Conservation (phyloP, 92 coral and sea anemone genomes). For the Parazoanthus atlanticus region DNA sequence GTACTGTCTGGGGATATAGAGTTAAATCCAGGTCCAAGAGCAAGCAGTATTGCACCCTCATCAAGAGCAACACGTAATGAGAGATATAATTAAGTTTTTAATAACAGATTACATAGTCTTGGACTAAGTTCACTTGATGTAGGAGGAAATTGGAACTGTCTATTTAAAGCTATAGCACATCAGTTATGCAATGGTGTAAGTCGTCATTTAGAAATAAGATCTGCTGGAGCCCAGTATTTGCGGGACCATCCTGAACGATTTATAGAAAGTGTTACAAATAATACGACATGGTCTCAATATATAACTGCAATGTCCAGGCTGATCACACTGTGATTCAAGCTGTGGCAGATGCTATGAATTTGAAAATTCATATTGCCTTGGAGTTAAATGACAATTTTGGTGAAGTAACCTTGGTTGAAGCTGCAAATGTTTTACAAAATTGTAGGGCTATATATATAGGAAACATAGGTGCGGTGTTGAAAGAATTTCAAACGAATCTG, state of each 20-base stretch:
- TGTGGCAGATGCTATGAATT: constrained; percentile 1
- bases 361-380: constrained; percentile 36
- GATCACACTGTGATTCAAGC: not conserved
- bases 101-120: constrained; percentile 7
- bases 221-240: constrained; percentile 8
- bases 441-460: constrained; percentile 45
- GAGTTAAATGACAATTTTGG: constrained; percentile 17
- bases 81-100: not conserved
- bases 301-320: not conserved
- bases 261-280: constrained; percentile 5
- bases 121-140: constrained; percentile 47
- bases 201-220: constrained; percentile 8
- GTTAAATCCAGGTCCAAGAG: no score
- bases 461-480: constrained; percentile 47
- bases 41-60: no score
- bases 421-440: constrained; percentile 24
- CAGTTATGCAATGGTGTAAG: constrained; percentile 20
- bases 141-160: constrained; percentile 42
- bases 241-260: not conserved
- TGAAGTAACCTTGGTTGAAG: constrained; percentile 39
- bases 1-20: no score
- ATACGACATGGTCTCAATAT: not conserved
- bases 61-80: no score
- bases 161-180: constrained; percentile 35
- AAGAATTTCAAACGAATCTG: not conserved